Conservation (phyloP, 2,113 vertebrate genomes). For the Sander lucioperca region DNA sequence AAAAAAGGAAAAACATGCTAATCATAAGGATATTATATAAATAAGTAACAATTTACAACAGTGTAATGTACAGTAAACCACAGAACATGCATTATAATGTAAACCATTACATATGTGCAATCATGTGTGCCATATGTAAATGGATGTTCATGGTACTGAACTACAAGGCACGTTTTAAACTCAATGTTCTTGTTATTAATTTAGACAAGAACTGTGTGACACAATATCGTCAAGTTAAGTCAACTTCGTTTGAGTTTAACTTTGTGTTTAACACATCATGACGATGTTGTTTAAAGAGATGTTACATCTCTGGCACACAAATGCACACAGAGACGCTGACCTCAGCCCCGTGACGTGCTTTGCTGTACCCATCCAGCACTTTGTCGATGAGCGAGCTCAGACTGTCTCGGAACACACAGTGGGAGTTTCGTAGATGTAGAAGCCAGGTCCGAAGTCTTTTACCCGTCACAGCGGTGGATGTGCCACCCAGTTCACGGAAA, state of each 20-base stretch:
- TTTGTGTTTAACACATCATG: too few species aligned
- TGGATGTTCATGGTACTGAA: neutral
- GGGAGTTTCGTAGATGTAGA: conserved; percentile 89
- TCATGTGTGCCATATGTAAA: neutral
- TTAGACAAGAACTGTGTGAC: neutral
- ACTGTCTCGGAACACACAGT: conserved; percentile 84
- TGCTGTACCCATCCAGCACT: conserved; percentile 92
- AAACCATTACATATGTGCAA: neutral
- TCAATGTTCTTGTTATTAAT: neutral
- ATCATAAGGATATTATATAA: neutral
- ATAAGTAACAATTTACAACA: neutral
- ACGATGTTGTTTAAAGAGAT: neutral
- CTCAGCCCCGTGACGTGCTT: conserved; percentile 92
- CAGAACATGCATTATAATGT: neutral
- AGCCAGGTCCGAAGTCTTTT: conserved; percentile 92
- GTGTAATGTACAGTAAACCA: neutral
- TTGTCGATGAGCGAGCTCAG: conserved; percentile 88
- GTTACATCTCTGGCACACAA: neutral
- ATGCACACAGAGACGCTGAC: conserved; percentile 70
- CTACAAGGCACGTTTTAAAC: neutral
- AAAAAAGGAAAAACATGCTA: neutral
- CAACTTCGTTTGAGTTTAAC: too few species aligned
- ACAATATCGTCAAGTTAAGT: neutral
- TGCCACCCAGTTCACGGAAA: conserved; percentile 84
- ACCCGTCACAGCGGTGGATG: conserved; percentile 88